phyloP scores from a whole-genome alignment of 2,888 invertebrate genomes.

The Chaitophorus viminalis region DNA sequence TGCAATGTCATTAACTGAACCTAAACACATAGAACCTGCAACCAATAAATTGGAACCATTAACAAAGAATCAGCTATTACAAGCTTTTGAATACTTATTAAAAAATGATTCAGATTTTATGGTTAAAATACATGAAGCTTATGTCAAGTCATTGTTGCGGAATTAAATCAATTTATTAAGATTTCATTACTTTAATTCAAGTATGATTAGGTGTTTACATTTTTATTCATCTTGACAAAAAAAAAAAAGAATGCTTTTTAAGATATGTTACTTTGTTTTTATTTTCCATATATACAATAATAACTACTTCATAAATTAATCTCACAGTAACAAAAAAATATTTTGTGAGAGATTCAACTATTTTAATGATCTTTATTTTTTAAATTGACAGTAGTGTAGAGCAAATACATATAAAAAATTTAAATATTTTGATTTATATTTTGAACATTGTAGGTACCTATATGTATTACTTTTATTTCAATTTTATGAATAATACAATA shows the following conservation, averaged over 20 bases:
- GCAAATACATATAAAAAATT: neutral
- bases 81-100: conserved; percentile 87
- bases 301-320: neutral
- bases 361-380: neutral
- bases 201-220: neutral
- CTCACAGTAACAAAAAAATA: neutral
- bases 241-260: conserved; percentile 21
- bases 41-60: conserved; percentile 67
- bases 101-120: conserved; percentile 90
- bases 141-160: conserved; percentile 78
- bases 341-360: conserved; percentile 21
- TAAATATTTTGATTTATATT: conserved; percentile 21
- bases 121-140: conserved; percentile 89
- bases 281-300: neutral
- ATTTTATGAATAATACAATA: too few species aligned
- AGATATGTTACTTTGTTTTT: neutral
- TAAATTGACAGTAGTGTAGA: neutral
- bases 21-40: conserved; percentile 38
- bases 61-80: conserved; percentile 87
- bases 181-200: conserved; percentile 54
- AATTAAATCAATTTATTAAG: conserved; percentile 43
- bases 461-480: neutral
- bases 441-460: neutral
- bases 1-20: conserved; percentile 44
- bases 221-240: conserved; percentile 27